Conservation (phyloP, 2,888 invertebrate species). For the Stomorhina lunata region DNA sequence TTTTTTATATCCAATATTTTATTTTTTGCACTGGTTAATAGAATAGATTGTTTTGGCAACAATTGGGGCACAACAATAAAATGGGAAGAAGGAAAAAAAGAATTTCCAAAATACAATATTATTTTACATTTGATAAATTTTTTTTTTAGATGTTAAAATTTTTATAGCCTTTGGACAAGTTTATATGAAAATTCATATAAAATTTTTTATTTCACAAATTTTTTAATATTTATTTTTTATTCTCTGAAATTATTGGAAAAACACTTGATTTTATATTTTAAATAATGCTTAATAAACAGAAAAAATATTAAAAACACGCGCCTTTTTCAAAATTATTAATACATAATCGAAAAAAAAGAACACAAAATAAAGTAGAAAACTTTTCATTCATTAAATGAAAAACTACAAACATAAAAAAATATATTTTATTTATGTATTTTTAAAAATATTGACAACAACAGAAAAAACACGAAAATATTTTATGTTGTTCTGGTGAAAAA, state of each 20-base stretch:
- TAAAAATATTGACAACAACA: slow-evolving; percentile 13
- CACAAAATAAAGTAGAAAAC: neutral
- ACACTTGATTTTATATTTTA: neutral
- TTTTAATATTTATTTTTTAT: neutral
- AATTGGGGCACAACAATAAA: slow-evolving; percentile 30
- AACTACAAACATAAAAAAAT: neutral
- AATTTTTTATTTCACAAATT: slow-evolving; percentile 19
- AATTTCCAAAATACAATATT: neutral
- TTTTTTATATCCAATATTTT: neutral
- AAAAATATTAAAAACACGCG: slow-evolving; percentile 16
- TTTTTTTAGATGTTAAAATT: neutral
- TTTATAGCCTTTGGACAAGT: slow-evolving; percentile 24
- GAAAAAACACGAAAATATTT: slow-evolving; percentile 4
- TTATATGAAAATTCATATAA: slow-evolving; percentile 19
- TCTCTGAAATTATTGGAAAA: neutral
- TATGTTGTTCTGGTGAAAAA: slow-evolving; percentile 5
- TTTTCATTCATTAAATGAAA: slow-evolving; percentile 42
- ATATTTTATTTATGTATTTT: neutral
- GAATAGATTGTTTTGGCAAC: slow-evolving; percentile 42
- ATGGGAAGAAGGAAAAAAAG: neutral
- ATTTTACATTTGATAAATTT: too few relatives aligned
- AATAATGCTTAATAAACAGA: neutral
- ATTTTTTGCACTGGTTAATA: neutral
- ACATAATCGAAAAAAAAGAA: too few relatives aligned
- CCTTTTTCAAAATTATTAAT: too few relatives aligned